A percentile compares a stretch with the other conserved stretches of the same genome.
Conservation (phyloP, 2,888 invertebrate genomes). For the Salticus scenicus region DNA sequence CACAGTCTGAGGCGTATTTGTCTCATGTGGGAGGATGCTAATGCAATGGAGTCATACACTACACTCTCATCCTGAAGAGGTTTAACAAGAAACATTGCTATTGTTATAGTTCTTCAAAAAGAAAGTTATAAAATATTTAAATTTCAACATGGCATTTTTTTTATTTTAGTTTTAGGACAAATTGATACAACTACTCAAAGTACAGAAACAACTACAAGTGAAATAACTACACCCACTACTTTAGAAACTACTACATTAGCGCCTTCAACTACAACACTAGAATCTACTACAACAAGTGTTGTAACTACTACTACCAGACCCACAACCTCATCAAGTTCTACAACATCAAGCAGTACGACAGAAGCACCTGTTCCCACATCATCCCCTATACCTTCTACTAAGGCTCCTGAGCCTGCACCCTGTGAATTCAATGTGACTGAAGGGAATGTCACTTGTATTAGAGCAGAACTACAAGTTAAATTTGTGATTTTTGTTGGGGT, state of each 20-base stretch:
- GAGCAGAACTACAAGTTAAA: conserved; percentile 82
- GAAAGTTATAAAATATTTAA: no score
- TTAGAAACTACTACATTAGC: conserved; percentile 72
- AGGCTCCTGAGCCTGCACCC: conserved; percentile 73
- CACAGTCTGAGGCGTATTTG: no score
- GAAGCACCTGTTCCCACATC: not conserved
- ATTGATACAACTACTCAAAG: not conserved
- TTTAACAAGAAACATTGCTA: no score
- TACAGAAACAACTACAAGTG: not conserved
- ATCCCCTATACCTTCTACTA: conserved; percentile 14
- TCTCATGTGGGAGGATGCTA: no score
- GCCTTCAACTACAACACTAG: conserved; percentile 75
- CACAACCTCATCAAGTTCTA: conserved; percentile 73
- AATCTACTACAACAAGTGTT: conserved; percentile 76
- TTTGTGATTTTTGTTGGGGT: conserved; percentile 78
- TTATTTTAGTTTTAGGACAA: no score
- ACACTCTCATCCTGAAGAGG: no score
- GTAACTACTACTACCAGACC: conserved; percentile 73
- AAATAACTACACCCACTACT: not conserved
- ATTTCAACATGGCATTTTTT: no score
- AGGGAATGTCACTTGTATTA: conserved; percentile 80
- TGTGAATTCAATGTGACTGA: conserved; percentile 78
- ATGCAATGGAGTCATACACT: no score
- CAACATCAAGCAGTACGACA: conserved; percentile 64
- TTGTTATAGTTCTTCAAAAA: no score